phyloP scores from a whole-genome alignment of 2,113 vertebrate genomes.

The Brachyhypopomus occidentalis region DNA sequence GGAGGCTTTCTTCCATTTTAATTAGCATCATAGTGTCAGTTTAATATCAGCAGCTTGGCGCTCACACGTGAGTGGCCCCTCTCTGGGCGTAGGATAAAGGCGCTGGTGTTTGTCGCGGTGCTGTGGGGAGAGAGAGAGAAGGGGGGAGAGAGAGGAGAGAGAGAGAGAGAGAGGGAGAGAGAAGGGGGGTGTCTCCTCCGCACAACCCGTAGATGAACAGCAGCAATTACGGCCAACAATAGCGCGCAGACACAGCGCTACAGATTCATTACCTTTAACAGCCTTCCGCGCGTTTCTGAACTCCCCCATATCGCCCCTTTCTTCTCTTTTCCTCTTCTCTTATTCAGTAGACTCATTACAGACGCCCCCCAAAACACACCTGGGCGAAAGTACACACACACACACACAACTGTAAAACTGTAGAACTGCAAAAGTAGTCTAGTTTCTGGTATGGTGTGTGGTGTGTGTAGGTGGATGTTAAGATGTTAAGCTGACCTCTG shows the following conservation, averaged over 20 bases:
- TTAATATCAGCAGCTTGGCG: slow-evolving; percentile 52
- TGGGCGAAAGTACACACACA: slow-evolving; percentile 15
- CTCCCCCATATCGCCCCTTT: slow-evolving; percentile 45
- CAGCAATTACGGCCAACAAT: slow-evolving; percentile 54
- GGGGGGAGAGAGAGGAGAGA: not conserved
- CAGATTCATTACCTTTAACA: slow-evolving; percentile 80
- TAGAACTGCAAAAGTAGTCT: too few relatives aligned
- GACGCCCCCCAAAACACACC: slow-evolving; percentile 23
- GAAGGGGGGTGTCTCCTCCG: slow-evolving; percentile 20
- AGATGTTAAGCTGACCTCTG: too few relatives aligned
- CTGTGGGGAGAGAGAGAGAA: not conserved
- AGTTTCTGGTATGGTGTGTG: too few relatives aligned
- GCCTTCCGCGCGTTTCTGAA: slow-evolving; percentile 58
- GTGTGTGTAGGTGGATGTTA: too few relatives aligned
- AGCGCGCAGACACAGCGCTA: slow-evolving; percentile 78
- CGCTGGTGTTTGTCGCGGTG: too few relatives aligned
- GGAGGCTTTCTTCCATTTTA: slow-evolving; percentile 51
- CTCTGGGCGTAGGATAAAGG: slow-evolving; percentile 17
- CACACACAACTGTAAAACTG: not conserved
- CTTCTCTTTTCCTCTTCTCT: slow-evolving; percentile 50
- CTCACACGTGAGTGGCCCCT: slow-evolving; percentile 43
- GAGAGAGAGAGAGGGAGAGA: slow-evolving; percentile 14
- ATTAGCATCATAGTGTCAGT: slow-evolving; percentile 55
- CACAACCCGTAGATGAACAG: slow-evolving; percentile 44
- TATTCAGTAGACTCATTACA: slow-evolving; percentile 53